These are phyloP conservation scores for Ursus arctos DNA, from an alignment of 2,113 vertebrate genomes.

Conservation along the genomic window DNA sequence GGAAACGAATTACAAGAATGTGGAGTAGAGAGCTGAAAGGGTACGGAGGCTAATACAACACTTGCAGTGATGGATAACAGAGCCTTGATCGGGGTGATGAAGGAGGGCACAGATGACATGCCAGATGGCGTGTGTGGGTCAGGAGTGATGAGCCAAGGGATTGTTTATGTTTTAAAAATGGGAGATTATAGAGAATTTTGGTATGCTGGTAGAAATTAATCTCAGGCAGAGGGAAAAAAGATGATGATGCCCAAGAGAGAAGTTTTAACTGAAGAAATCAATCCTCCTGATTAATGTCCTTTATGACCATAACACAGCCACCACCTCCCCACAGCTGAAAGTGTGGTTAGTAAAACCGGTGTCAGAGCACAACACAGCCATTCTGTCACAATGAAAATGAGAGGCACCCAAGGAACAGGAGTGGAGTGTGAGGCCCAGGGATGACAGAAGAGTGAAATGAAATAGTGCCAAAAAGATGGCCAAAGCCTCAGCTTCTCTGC, in stretches of 20 bases:
- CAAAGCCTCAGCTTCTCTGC: background rate
- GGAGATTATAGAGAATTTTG: background rate
- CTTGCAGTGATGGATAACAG: background rate
- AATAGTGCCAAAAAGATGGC: background rate
- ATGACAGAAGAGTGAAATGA: background rate
- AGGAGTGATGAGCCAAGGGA: background rate
- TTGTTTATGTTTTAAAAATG: background rate
- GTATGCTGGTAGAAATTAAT: background rate
- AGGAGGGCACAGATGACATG: background rate
- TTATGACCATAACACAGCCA: background rate
- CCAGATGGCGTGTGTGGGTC: background rate
- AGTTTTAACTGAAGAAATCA: background rate
- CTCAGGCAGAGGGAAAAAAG: background rate
- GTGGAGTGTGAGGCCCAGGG: background rate
- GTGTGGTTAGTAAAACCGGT: background rate
- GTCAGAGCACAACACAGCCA: background rate
- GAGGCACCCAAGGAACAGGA: background rate
- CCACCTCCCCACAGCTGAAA: background rate
- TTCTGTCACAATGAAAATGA: background rate
- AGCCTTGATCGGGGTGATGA: background rate
- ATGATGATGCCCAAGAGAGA: background rate
- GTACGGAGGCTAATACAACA: background rate
- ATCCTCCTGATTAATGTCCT: background rate
- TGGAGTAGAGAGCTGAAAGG: background rate
- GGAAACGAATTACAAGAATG: background rate